Base-by-base conservation (phyloP, 37 sponge, comb jelly and placozoan species). In the Haliclona indistincta region DNA sequence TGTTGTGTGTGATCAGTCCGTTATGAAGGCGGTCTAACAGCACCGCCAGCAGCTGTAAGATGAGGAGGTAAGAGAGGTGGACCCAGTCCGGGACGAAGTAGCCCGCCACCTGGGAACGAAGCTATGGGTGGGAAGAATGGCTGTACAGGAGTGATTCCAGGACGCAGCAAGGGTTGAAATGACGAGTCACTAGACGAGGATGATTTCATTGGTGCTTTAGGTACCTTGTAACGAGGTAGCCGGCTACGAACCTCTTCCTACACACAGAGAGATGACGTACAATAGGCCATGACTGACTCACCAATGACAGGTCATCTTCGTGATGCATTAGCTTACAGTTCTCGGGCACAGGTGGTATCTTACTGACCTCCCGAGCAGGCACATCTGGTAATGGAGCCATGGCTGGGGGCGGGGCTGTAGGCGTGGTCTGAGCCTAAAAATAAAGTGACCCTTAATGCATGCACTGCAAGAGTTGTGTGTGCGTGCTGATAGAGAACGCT, bases 261-360 rank as follows among this genome's bases (percentile, higher is more conserved):
- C 35, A 8, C 32, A 72, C 56, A 72, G 4, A 54, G 3, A 54
- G 4, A 4, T 42, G 51, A 10, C 30, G 7, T 36, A 61, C 19
- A 23, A n/a, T 25, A 22, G 8, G 8, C 63, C 63, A 13, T 25
- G 10, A 61, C 19, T 61, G 28, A 67, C 92, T 78, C 64, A 96
- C 97, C 97, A 96, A 56, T 54, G 97, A 96, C 33, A 96, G 51
- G 60, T 96, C 97, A 26, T 96, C 91, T 64, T 93, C 90, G 11
- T 94, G 97, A 63, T 96, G 97, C 43, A 94, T 77, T 49, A 94
- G 70, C 43, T 69, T 82, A 25, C 85, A 70, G 61, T 70, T 74
- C 5, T 85, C 74, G 4, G 90, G 90, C 1, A 84, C 84, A 5
- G 85, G 56, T 38, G 85, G 64, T 7, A 92, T 86, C 36, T 81